Conservation (phyloP, 2,888 invertebrate species). For the Lagria hirta region DNA sequence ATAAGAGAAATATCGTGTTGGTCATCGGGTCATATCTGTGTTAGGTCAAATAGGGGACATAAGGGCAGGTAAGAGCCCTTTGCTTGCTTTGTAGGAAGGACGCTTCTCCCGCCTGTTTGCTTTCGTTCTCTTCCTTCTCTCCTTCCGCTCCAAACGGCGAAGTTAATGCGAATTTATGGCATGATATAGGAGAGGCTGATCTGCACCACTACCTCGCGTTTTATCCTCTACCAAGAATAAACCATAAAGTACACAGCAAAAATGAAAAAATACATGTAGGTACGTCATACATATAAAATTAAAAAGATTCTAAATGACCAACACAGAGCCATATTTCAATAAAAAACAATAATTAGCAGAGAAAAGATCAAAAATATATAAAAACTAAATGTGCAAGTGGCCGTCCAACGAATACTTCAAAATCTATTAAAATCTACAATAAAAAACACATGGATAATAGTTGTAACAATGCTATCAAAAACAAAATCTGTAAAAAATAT, state of each 20-base stretch:
- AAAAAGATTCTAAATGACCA: constrained; percentile 24
- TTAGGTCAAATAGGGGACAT: constrained; percentile 1
- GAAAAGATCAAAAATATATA: too few species aligned
- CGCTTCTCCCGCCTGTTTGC: constrained; percentile 12
- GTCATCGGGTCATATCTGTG: constrained; percentile 3
- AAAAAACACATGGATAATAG: too few species aligned
- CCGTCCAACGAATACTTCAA: too few species aligned
- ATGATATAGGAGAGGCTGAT: constrained; percentile 29
- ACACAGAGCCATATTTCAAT: too few species aligned
- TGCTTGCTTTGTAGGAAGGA: constrained; percentile 6
- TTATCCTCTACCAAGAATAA: constrained; percentile 26
- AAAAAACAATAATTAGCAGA: too few species aligned
- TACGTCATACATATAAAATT: constrained; percentile 28
- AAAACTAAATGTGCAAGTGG: too few species aligned
- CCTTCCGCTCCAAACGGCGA: constrained; percentile 18
- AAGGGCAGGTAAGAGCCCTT: constrained; percentile 8
- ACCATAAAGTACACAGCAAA: constrained; percentile 29
- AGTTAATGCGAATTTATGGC: constrained; percentile 34
- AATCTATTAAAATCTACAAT: too few species aligned
- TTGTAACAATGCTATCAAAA: too few species aligned
- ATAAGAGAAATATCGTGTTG: too few species aligned
- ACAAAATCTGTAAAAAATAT: too few species aligned
- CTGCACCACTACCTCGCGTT: constrained; percentile 29
- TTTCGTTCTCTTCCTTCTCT: constrained; percentile 17
- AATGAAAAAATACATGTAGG: constrained; percentile 30